phyloP scores from a whole-genome alignment of 1,140 invertebrate species.

The Lordiphosa mommai region DNA sequence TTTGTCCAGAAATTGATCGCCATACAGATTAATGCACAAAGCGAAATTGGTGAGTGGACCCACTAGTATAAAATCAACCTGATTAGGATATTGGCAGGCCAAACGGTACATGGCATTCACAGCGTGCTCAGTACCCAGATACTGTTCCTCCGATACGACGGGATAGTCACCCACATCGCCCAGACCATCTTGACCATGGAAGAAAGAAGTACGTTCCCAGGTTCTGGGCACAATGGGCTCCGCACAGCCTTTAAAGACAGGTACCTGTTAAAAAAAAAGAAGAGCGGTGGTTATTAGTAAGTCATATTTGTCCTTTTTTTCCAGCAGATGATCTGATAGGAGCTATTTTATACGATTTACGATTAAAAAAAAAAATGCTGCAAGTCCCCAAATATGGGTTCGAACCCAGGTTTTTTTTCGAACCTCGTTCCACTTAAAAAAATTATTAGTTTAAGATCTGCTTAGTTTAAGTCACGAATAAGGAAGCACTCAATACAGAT shows the following conservation, averaged over 20 bases:
- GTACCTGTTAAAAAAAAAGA: constrained; percentile 80
- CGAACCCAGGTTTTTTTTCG: too few relatives aligned
- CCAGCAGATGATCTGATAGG: too few relatives aligned
- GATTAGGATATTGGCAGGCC: constrained; percentile 48
- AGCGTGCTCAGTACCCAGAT: constrained; percentile 35
- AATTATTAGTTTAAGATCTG: too few relatives aligned
- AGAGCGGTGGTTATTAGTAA: too few relatives aligned
- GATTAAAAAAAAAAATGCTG: too few relatives aligned
- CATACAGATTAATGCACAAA: constrained; percentile 84
- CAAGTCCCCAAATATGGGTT: too few relatives aligned
- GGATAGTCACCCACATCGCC: constrained; percentile 80
- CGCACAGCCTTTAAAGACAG: constrained; percentile 83
- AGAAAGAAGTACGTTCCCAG: constrained; percentile 13
- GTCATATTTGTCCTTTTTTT: too few relatives aligned
- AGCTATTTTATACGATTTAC: too few relatives aligned
- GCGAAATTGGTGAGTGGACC: constrained; percentile 90
- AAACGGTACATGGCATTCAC: constrained; percentile 80
- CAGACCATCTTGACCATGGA: constrained; percentile 83
- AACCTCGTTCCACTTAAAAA: too few relatives aligned
- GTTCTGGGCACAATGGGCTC: constrained; percentile 51
- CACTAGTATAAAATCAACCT: constrained; percentile 30
- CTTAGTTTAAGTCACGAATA: too few relatives aligned
- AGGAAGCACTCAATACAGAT: too few relatives aligned
- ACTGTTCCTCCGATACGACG: neutral
- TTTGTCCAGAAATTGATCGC: constrained; percentile 82